Percentiles rank a stretch among this genome's conserved stretches.
These are phyloP conservation scores for Zaprionus ornatus DNA, from an alignment of 1,140 invertebrate genomes.

Conservation along the genomic window DNA sequence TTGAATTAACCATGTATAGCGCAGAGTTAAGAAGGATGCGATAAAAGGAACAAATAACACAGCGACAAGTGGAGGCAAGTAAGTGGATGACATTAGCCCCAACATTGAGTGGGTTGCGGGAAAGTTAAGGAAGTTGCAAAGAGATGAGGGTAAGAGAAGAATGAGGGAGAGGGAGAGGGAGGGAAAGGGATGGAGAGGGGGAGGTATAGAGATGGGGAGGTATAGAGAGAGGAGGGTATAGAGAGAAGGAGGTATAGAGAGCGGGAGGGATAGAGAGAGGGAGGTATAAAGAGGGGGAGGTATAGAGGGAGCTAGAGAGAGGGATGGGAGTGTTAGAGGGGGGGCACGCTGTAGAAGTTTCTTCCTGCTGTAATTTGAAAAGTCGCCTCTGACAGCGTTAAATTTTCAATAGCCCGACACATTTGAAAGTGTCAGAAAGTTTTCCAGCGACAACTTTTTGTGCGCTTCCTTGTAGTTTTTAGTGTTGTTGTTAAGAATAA, in stretches of 20 bases:
- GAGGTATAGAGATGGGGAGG: no score
- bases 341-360: conserved; percentile 29
- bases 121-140: neutral
- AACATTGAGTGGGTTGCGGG: conserved; percentile 5
- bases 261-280: no score
- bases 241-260: neutral
- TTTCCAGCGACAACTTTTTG: conserved; percentile 32
- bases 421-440: conserved; percentile 58
- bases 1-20: neutral
- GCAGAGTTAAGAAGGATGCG: neutral
- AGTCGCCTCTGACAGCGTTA: conserved; percentile 41
- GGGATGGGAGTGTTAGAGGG: neutral
- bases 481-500: conserved; percentile 25
- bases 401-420: conserved; percentile 49
- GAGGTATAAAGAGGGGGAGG: no score
- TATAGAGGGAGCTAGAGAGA: no score
- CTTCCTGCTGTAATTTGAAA: conserved; percentile 42
- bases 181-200: no score
- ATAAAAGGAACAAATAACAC: conserved; percentile 3
- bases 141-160: neutral
- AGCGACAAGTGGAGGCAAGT: neutral
- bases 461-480: conserved; percentile 7
- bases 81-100: neutral
- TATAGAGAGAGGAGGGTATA: neutral
- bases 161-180: neutral